phyloP scores from a whole-genome alignment of 2,888 invertebrate species.

The Acleris sparsana region DNA sequence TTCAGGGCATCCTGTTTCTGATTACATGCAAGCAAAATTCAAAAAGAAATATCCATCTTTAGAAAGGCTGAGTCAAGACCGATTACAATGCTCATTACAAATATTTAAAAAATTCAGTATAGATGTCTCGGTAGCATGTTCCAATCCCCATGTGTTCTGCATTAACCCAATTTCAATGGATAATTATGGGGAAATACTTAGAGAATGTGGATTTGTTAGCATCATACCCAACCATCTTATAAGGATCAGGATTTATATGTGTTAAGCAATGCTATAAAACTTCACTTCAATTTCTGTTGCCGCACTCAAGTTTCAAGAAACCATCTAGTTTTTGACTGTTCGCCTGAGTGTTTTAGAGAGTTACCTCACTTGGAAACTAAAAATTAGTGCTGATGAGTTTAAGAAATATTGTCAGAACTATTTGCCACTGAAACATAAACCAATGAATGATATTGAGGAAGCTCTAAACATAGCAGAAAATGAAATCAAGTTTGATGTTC shows the following conservation, averaged over 20 bases:
- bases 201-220: slow-evolving; percentile 84
- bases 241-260: too few relatives aligned
- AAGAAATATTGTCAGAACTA: slow-evolving; percentile 68
- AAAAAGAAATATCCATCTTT: slow-evolving; percentile 67
- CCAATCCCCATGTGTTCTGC: slow-evolving; percentile 82
- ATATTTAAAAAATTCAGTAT: slow-evolving; percentile 74
- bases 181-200: slow-evolving; percentile 84
- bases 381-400: slow-evolving; percentile 63
- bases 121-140: slow-evolving; percentile 76
- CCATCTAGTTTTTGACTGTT: too few relatives aligned
- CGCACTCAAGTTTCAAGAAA: too few relatives aligned
- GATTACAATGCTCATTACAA: slow-evolving; percentile 61
- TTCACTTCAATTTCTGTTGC: too few relatives aligned
- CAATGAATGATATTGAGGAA: slow-evolving; percentile 76
- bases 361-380: slow-evolving; percentile 66
- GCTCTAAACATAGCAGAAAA: slow-evolving; percentile 81
- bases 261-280: too few relatives aligned
- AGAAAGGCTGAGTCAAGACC: slow-evolving; percentile 55
- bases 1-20: slow-evolving; percentile 58
- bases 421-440: slow-evolving; percentile 67
- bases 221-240: slow-evolving; percentile 70
- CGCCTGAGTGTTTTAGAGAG: slow-evolving; percentile 68
- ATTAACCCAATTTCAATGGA: slow-evolving; percentile 82
- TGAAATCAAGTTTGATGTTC: slow-evolving; percentile 80
- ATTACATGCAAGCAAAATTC: slow-evolving; percentile 48